Conservation (phyloP, 2,888 invertebrate species). For the Calliopum simillimum region DNA sequence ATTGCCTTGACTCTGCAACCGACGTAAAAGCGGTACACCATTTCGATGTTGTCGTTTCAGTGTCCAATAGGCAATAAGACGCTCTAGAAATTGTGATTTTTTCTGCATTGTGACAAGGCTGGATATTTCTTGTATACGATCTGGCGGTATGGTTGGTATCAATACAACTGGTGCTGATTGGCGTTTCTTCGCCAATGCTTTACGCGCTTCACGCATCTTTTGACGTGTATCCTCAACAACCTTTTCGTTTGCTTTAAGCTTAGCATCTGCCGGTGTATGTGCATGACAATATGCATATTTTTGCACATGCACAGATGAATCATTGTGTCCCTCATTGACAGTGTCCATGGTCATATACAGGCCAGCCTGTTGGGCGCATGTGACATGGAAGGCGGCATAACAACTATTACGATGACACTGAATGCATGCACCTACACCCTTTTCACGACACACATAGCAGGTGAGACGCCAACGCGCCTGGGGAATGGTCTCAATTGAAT, state of each 20-base stretch:
- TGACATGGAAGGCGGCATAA: conserved; percentile 98
- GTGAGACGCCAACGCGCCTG: conserved; percentile 95
- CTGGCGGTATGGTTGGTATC: conserved; percentile 92
- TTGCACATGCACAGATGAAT: conserved; percentile 84
- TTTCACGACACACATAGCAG: conserved; percentile 96
- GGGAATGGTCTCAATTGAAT: conserved; percentile 96
- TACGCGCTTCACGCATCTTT: conserved; percentile 89
- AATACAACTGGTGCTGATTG: conserved; percentile 91
- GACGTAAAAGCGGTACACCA: conserved; percentile 91
- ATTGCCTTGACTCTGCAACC: conserved; percentile 77
- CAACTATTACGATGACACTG: conserved; percentile 98
- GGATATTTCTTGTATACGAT: conserved; percentile 88
- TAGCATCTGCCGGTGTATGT: conserved; percentile 75
- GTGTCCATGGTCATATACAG: conserved; percentile 98
- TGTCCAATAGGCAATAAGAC: conserved; percentile 96
- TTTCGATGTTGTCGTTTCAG: conserved; percentile 94
- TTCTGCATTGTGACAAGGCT: conserved; percentile 80
- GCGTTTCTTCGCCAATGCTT: conserved; percentile 88
- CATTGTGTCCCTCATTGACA: conserved; percentile 74
- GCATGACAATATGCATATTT: conserved; percentile 97
- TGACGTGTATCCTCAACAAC: conserved; percentile 76
- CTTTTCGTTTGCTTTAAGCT: conserved; percentile 67
- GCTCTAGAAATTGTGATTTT: conserved; percentile 86
- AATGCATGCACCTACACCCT: conserved; percentile 94
- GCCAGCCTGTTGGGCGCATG: conserved; percentile 95